Conservation (phyloP, 1,140 invertebrate genomes). For the Penaeus indicus region DNA sequence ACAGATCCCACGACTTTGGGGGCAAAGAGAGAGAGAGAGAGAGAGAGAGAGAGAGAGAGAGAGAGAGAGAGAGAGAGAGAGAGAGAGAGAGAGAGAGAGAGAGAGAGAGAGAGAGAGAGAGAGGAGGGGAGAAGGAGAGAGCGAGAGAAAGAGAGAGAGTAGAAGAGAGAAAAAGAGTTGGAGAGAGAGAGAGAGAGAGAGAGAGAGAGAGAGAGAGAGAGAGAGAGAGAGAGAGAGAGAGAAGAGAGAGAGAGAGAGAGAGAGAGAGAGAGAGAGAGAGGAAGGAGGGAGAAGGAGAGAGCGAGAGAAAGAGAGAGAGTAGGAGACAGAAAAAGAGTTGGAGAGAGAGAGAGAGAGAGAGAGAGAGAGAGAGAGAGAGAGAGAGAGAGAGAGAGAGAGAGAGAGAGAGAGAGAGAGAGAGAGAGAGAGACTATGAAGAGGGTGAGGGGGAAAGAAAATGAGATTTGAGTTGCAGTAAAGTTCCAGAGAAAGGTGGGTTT, state of each 20-base stretch:
- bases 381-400: slow-evolving; percentile 23
- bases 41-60: slow-evolving; percentile 3
- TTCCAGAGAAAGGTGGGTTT: too few species aligned
- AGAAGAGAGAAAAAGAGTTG: not conserved
- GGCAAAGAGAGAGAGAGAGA: not conserved
- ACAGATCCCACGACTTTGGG: not conserved
- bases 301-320: too few species aligned
- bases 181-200: not conserved
- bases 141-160: slow-evolving; percentile 16
- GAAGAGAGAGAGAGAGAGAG: not conserved
- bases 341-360: slow-evolving; percentile 7
- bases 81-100: not conserved
- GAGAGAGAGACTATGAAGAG: not conserved
- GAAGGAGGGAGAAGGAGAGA: not conserved
- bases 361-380: slow-evolving; percentile 7
- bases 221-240: slow-evolving; percentile 5
- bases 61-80: not conserved
- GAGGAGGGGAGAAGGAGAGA: not conserved
- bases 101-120: slow-evolving; percentile 8
- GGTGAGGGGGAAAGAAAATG: not conserved
- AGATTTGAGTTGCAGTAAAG: not conserved
- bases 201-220: slow-evolving; percentile 7
- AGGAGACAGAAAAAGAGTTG: too few species aligned
- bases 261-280: too few species aligned
- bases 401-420: slow-evolving; percentile 7